Base-by-base conservation (phyloP, 1,140 invertebrate genomes). In the Microplitis demolitor region DNA sequence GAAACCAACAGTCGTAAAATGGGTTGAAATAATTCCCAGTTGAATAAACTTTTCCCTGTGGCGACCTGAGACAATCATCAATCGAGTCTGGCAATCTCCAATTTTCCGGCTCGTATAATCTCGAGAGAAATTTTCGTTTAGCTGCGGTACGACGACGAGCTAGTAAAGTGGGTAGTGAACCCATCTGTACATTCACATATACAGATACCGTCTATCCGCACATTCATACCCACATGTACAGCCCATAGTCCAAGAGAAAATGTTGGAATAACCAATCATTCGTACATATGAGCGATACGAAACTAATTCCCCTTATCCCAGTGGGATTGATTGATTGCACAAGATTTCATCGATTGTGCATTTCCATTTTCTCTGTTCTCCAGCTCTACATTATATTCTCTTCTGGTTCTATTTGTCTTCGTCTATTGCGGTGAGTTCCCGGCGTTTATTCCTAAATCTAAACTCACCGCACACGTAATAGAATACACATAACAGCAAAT, bases 261-360 rank as follows among this genome's bases (percentile, higher is more conserved):
- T 35, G 60, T 62, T n/a, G 67, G 54, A 58, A 69, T 69, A 60
- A 69, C 68, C 68, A 62, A 69, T 69, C 68, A 69, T 39, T 60
- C 37, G 68, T 16, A 11, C 24, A 58, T 62, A 69, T 69, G 68
- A 69, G 14, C 68, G 68, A 69, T 69, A 58, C 39, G 56, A 69
- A 69, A 69, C 68, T 69, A 69, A 69, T 69, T 69, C 68, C 68
- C 54, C 58, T 69, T 69, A 69, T 69, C 68, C 68, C 68, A 56
- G 24, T 4, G 34, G 68, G 68, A 14, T 69, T 69, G 54, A 60
- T 69, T 69, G 68, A 69, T 69, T 69, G 68, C 34, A 58, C 61
- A 69, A 69, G 68, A 62, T 69, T 69, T 60, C 53, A 69, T 69
- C 67, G 67, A 69, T 61, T 53, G 63, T 66, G 6, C 31, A 33